A percentile compares a stretch with the other conserved stretches of the same genome.
Conservation (phyloP, 2,113 vertebrate species). For the Paracanthobrama guichenoti region DNA sequence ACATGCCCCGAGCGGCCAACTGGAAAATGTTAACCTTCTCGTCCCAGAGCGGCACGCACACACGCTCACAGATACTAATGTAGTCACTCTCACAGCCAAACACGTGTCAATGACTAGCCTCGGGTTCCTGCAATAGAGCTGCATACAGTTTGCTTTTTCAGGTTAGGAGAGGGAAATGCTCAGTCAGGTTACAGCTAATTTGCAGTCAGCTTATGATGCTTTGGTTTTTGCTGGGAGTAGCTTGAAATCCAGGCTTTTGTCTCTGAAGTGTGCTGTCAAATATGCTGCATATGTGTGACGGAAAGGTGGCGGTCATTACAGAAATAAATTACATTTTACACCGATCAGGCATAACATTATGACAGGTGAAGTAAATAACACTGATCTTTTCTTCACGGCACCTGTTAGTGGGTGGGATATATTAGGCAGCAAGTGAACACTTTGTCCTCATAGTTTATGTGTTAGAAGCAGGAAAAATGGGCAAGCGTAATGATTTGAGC, state of each 20-base stretch:
- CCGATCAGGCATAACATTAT: no score
- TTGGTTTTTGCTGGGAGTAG: conserved; percentile 9
- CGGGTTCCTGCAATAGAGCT: conserved; percentile 10
- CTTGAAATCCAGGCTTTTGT: conserved; percentile 9
- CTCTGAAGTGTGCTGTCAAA: conserved; percentile 1
- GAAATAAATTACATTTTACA: neutral
- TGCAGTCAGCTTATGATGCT: conserved; percentile 1
- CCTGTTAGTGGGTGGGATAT: no score
- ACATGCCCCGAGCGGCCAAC: conserved; percentile 32
- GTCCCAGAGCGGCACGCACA: conserved; percentile 23
- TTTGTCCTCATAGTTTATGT: no score
- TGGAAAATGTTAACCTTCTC: conserved; percentile 62
- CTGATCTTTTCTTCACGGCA: no score
- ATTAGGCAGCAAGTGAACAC: no score
- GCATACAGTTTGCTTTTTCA: conserved; percentile 26
- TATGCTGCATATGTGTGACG: neutral
- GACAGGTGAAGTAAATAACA: no score
- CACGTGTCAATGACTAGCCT: conserved; percentile 20
- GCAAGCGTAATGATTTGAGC: no score
- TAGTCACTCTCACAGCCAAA: conserved; percentile 16
- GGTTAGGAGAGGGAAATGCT: conserved; percentile 21
- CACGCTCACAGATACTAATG: conserved; percentile 29
- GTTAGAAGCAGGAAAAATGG: no score
- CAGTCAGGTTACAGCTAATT: neutral
- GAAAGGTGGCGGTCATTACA: neutral